These are phyloP conservation scores for Scylla paramamosain DNA, from an alignment of 1,140 invertebrate genomes.

Conservation along the genomic window DNA sequence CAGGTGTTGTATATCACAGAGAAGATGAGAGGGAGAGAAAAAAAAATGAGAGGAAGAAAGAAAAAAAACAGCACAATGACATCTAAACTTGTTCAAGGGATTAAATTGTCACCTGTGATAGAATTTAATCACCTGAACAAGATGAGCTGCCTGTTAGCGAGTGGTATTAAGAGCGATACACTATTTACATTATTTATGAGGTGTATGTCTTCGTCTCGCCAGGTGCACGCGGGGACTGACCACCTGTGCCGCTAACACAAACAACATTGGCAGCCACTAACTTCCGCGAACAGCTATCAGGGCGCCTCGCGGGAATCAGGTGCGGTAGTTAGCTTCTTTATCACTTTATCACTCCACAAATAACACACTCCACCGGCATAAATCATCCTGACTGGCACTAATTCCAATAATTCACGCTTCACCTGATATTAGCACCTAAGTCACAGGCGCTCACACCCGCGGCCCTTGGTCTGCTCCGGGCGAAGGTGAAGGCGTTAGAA, in stretches of 20 bases:
- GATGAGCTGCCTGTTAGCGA: neutral
- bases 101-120: neutral
- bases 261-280: no score
- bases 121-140: neutral
- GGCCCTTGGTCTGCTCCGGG: neutral
- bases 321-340: neutral
- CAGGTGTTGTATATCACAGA: neutral
- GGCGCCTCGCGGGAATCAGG: neutral
- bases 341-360: neutral
- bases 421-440: neutral
- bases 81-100: neutral
- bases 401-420: constrained; percentile 8
- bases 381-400: neutral
- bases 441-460: neutral
- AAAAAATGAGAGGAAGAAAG: neutral
- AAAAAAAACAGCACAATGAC: neutral
- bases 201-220: neutral
- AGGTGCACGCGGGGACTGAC: neutral
- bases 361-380: neutral
- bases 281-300: neutral
- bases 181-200: neutral
- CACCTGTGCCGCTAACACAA: neutral
- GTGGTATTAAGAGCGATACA: neutral
- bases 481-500: neutral
- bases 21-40: no score